These are phyloP conservation scores for Brachyopa scutellaris DNA, from an alignment of 2,888 invertebrate species.

Conservation along the genomic window DNA sequence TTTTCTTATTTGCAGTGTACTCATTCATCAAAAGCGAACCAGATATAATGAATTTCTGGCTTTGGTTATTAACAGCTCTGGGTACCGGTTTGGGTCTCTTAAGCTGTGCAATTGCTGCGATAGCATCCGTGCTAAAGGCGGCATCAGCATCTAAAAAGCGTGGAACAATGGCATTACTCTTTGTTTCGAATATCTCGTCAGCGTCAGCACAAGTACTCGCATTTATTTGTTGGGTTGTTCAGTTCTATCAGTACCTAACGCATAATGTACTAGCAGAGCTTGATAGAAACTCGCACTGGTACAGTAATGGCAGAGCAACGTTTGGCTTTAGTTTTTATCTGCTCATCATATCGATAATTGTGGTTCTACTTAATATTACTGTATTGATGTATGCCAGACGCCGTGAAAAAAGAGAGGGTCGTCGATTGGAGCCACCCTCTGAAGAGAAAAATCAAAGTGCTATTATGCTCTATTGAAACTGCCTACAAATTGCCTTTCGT, in stretches of 20 bases:
- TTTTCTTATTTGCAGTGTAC: constrained; percentile 75
- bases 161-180: constrained; percentile 79
- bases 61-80: constrained; percentile 80
- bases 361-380: constrained; percentile 79
- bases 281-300: constrained; percentile 91
- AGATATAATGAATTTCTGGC: constrained; percentile 79
- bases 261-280: constrained; percentile 91
- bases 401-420: constrained; percentile 77
- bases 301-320: constrained; percentile 90
- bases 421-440: constrained; percentile 77
- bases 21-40: constrained; percentile 79
- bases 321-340: constrained; percentile 93
- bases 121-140: constrained; percentile 80
- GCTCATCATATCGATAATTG: constrained; percentile 79
- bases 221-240: constrained; percentile 91
- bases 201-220: constrained; percentile 89
- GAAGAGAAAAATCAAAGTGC: constrained; percentile 80
- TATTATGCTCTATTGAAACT: constrained; percentile 81
- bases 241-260: constrained; percentile 91
- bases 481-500: constrained; percentile 54
- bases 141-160: constrained; percentile 80
- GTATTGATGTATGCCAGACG: constrained; percentile 78
- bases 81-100: constrained; percentile 81
- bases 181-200: constrained; percentile 81
- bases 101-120: constrained; percentile 80